phyloP scores from a whole-genome alignment of 2,113 vertebrate genomes.

The Orycteropus afer region DNA sequence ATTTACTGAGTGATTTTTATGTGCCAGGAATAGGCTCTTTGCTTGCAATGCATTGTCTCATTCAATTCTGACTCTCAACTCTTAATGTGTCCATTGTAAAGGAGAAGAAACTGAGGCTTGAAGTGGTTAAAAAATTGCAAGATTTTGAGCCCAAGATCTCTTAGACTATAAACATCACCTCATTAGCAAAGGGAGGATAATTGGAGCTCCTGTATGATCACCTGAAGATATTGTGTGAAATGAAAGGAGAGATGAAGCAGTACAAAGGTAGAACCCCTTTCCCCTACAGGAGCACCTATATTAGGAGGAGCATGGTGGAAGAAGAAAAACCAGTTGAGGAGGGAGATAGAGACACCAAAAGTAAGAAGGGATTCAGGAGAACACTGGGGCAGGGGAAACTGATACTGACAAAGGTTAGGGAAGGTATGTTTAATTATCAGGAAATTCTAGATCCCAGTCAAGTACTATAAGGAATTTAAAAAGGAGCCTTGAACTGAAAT shows the following conservation, averaged over 20 bases:
- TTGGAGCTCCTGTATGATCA: not conserved
- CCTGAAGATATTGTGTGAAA: not conserved
- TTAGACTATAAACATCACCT: not conserved
- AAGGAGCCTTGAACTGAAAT: not conserved
- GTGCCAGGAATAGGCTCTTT: not conserved
- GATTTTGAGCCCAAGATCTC: not conserved
- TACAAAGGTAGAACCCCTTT: not conserved
- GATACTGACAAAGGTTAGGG: not conserved
- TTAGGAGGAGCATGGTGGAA: not conserved
- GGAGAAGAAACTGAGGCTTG: too few species aligned
- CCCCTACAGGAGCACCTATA: not conserved
- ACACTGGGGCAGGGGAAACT: not conserved
- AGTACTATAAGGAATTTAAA: not conserved
- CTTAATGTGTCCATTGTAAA: not conserved
- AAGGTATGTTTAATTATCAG: not conserved
- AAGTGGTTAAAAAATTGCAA: not conserved
- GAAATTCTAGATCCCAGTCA: not conserved
- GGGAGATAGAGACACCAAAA: not conserved
- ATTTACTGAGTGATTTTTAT: too few species aligned
- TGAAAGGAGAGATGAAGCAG: not conserved
- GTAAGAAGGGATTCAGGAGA: not conserved
- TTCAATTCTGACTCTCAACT: not conserved
- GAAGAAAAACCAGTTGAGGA: not conserved
- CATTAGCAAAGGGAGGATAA: not conserved
- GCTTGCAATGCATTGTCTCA: not conserved